Base-by-base conservation (phyloP, 2,888 invertebrate species). In the Dolichomitus sp. region DNA sequence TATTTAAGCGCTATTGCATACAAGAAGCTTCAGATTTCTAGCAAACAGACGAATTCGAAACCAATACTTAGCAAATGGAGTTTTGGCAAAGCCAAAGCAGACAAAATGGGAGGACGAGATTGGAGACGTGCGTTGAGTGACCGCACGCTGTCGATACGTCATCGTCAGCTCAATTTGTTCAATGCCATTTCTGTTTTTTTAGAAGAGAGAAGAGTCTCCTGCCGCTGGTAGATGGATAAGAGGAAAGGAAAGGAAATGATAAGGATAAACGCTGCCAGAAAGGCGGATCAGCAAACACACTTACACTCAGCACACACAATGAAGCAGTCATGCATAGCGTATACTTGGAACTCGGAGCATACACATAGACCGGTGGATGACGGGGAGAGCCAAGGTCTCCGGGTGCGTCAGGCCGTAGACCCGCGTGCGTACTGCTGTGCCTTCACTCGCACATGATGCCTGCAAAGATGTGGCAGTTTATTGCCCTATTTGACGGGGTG, bases 401-500 rank as follows among this genome's bases (percentile, higher is more conserved):
- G 73, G 54, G 74, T 75, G 68, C 70, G 69, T 70, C 76, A 66
- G 52, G 70, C 66, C 63, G 61, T 69, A 63, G 63, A 73, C 57
- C 61, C 40, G 63, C 66, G 33, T 63, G 70, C 54, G 65, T 45
- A 54, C 70, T 66, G 57, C 40, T 40, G 37, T 61, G 37, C 57
- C 45, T 54, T 45, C 19, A 37, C 65, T 77, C 42, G 69, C 61
- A 66, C 61, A 68, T 75, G 40, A 61, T 48, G 42, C 48, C 74
- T 23, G 61, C 23, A 12, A 33, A 48, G 74, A 80, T 80, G 81
- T 80, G 77, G 86, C 87, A 85, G 88, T 88, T 89, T 89, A 84
- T 89, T 90, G 87, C 87, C 88, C 89, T 85, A 84, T 86, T 88
- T 84, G 85, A 83, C 57, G 73, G 76, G 75, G 84, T 73, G 85